These are phyloP conservation scores for Amphiprion percula DNA, from an alignment of 2,113 vertebrate genomes.

Conservation along the genomic window DNA sequence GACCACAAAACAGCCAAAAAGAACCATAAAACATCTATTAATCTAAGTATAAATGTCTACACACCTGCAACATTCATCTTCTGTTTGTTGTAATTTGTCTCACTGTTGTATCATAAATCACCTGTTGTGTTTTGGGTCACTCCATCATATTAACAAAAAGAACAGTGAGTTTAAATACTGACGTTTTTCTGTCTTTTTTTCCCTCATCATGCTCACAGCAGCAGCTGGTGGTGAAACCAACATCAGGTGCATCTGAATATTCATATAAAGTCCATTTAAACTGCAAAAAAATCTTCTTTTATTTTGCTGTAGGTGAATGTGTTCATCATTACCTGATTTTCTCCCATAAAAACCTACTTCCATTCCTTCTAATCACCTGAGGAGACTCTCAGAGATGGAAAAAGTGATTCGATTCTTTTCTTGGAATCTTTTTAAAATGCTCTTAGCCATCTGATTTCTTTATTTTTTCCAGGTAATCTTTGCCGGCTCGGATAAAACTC, in stretches of 20 bases:
- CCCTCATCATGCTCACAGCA: neutral
- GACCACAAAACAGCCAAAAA: too few species aligned
- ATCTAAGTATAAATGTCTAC: too few species aligned
- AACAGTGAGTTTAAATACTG: neutral
- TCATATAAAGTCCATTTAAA: neutral
- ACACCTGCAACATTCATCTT: too few species aligned
- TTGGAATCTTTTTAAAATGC: neutral
- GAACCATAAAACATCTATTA: too few species aligned
- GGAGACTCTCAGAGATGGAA: neutral
- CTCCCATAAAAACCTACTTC: too few species aligned
- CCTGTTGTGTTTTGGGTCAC: neutral
- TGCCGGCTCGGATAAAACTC: neutral
- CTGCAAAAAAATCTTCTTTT: neutral
- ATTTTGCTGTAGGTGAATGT: neutral
- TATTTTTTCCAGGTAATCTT: too few species aligned
- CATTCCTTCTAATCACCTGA: neutral
- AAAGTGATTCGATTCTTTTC: neutral
- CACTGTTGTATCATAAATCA: neutral
- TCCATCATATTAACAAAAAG: neutral
- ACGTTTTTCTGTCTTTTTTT: neutral
- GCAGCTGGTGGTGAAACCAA: neutral
- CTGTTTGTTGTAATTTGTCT: too few species aligned
- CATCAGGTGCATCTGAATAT: slow-evolving; percentile 11
- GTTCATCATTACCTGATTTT: neutral
- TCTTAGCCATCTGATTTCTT: too few species aligned